Base-by-base conservation (phyloP, 2,113 vertebrate genomes). In the Rhea pennata region DNA sequence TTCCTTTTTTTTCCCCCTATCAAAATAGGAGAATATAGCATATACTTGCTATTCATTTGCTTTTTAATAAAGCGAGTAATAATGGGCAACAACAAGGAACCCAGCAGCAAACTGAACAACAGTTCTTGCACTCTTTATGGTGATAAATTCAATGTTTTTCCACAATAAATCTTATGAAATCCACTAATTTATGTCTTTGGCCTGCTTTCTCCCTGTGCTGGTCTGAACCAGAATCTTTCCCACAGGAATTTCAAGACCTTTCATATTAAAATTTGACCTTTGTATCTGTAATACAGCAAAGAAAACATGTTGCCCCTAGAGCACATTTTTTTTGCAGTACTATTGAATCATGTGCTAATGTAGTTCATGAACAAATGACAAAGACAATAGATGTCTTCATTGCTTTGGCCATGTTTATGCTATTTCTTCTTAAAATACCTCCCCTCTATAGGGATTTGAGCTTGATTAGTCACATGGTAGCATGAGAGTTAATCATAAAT, bases 151-250 rank as follows among this genome's bases (percentile, higher is more conserved):
- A 20, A 87, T 27, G 20, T 87, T 59, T 58, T 50, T 0, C 13
- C 12, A 16, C 46, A 24, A 56, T 70, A 87, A 87, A 74, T 89
- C 50, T 87, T 20, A 87, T 75, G 29, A 84, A 88, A 93, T 50
- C 15, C 31, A 44, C 26, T 50, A 31, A 72, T 91, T 72, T 67
- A 53, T 70, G 65, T 83, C n/a, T 92, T 92, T 75, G 71, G 72
- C 91, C 54, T 87, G 24, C 95, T 95, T 95, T 69, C 95, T 92
- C 91, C 93, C 95, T 93, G 96, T 96, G 9, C 77, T 96, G 91
- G 93, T 84, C 85, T 84, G 27, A 90, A 93, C 69, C 8, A 84
- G 85, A 95, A 97, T 87, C 42, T 87, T 81, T 84, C 9, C 26
- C 33, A 6, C 7, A 21, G 15, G 64, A 87, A 67, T 87, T 59